Evolutionary conservation across 2,113 vertebrate species (phyloP), one percentile per base, ranked within the genome.

Genomic region (Orthonyx spaldingii): DNA sequence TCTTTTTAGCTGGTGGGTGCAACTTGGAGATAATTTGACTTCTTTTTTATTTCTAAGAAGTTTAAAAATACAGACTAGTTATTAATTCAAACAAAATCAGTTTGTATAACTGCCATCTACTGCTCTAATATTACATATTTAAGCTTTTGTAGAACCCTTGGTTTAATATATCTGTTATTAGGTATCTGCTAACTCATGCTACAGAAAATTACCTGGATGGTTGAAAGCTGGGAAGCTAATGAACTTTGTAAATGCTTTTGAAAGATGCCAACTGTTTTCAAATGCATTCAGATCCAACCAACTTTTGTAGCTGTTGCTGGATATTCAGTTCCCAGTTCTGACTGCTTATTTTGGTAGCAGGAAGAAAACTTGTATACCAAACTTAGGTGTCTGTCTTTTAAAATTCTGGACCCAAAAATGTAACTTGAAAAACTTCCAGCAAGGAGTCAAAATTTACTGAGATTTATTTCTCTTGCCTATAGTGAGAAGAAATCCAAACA

Each of bases 1-100:
- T 93, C 99, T 99, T 47, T 99, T 99, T 90, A 98, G 98, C 95
- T 98, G 98, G 98, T 99, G 78, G 41, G 98, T 97, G 23, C 46
- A 72, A 83, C 63, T 90, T 84, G 39, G 47, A 66, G 85, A 68
- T 71, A 37, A 30, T 64, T 87, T 42, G 24, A 41, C 39, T 35
- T 49, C 22, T 59, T 44, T 33, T 28, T 46, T 12, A 32, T 49
- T 76, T 56, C 28, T 83, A n/a, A 72, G 76, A 23, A 69, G 11
- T 56, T 94, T 82, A 78, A 87, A 92, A 84, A 66, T 59, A 56
- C 10, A 24, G 16, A 33, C 20, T 77, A 6, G n/a, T 49, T 55
- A 64, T 64, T 84, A 53, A 52, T 27, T 71, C 7, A 60, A 6
- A 66, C 8, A 76, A 55, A 66, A 49, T 75, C 8, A 55, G 10